phyloP scores from a whole-genome alignment of 2,113 vertebrate genomes.

The Hippolais icterina region DNA sequence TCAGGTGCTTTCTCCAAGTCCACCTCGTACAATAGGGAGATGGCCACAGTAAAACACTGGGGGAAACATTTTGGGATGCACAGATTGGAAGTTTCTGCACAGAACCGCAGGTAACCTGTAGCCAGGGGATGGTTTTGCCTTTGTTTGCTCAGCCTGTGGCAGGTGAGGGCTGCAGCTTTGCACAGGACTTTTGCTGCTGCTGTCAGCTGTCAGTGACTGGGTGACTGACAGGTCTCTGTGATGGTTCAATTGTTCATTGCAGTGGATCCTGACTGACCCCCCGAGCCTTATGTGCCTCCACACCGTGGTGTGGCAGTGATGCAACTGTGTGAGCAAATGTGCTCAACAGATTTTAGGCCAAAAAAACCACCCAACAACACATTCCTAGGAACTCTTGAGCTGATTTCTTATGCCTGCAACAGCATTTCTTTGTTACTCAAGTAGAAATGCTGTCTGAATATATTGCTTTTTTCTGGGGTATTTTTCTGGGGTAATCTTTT shows the following conservation, averaged over 20 bases:
- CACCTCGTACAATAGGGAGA: fast-evolving
- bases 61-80: background rate
- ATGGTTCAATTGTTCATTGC: background rate
- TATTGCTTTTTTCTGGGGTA: background rate
- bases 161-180: background rate
- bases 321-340: background rate
- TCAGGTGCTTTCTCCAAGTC: background rate
- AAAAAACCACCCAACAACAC: background rate
- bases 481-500: background rate
- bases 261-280: background rate
- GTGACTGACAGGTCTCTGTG: background rate
- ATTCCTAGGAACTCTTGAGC: background rate
- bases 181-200: background rate
- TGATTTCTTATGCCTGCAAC: background rate
- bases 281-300: fast-evolving
- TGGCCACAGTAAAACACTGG: background rate
- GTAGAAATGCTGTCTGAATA: background rate
- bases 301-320: fast-evolving
- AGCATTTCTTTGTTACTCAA: background rate
- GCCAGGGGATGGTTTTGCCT: background rate
- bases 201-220: background rate
- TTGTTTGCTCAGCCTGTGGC: background rate
- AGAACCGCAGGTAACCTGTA: background rate
- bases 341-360: background rate
- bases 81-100: background rate